Conservation (phyloP, 2,113 vertebrate genomes). For the Pogonocichla stellata region DNA sequence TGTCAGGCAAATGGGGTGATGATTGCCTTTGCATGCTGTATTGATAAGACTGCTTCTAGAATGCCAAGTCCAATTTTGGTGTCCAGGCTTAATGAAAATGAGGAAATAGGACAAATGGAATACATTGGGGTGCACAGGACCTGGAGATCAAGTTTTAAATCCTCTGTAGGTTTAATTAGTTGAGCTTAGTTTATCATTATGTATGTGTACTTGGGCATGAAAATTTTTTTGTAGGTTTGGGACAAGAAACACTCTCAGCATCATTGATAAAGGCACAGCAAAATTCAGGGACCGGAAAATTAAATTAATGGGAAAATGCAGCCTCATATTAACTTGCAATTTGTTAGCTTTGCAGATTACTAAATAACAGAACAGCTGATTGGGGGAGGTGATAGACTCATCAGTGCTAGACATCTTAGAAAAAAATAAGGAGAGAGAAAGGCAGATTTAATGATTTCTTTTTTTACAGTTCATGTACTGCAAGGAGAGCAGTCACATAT, state of each 20-base stretch:
- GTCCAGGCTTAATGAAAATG: background rate
- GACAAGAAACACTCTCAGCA: background rate
- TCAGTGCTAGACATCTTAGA: background rate
- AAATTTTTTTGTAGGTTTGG: background rate
- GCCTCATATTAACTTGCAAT: background rate
- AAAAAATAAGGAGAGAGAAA: background rate
- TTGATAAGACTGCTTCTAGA: background rate
- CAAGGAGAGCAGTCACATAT: background rate
- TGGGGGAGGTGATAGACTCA: background rate
- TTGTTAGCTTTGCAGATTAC: background rate
- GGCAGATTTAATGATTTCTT: background rate
- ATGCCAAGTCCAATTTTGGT: background rate
- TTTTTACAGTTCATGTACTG: background rate
- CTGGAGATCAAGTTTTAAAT: background rate
- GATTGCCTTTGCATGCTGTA: background rate
- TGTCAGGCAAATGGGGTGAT: background rate
- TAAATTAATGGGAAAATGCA: background rate
- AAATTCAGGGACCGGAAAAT: conserved; percentile 19
- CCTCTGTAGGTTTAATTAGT: background rate
- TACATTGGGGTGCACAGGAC: background rate
- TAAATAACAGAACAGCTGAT: conserved; percentile 8
- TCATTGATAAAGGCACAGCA: background rate
- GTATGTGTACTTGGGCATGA: background rate
- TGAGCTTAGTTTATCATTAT: background rate
- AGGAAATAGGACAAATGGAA: background rate